Base-by-base conservation (phyloP, 1,140 invertebrate genomes). In the Drosophila equinoxialis region DNA sequence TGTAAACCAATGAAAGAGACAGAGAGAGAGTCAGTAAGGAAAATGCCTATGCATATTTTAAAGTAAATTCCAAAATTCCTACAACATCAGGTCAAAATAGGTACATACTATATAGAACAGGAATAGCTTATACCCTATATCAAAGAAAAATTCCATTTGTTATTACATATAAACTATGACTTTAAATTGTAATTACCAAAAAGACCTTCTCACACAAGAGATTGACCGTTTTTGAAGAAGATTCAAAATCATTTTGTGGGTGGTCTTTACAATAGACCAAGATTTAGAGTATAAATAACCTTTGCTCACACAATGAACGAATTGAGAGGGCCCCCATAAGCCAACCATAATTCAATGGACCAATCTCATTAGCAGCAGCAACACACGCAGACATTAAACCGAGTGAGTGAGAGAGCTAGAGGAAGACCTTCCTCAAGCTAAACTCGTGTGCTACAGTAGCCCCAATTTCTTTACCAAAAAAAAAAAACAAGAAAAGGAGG, bases 301-400 rank as follows among this genome's bases (percentile, higher is more conserved):
- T 41, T 20, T 17, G 20, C 60, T 62, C 57, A 59, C 14, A 59
- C 33, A 58, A 58, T 58, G 55, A 33, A 33, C 20, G 2, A 33
- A 33, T 14, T 37, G 30, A 59, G 60, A 13, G 35, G 35, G 10
- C 8, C 1, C 8, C 60, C 71, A 74, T 70, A 73, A 78, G 73
- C 37, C 63, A 66, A 61, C 87, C 82, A 86, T 87, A 86, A 79
- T 76, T 86, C 83, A 83, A 86, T 87, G 77, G 69, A 48, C 51
- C n/a, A 37, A 65, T 55, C 84, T 87, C 82, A 87, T 86, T 86
- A 86, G 76, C 77, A 78, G 82, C 65, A 86, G 76, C 77, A 78
- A 83, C 65, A 70, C 65, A 64, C 59, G 60, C 65, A 55, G 71
- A 62, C 39, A 74, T 71, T 70, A 66, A 41, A 26, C 20, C 35